Evolutionary conservation across 2,888 invertebrate species (phyloP).

Genomic region (Agyllia agylla): DNA sequence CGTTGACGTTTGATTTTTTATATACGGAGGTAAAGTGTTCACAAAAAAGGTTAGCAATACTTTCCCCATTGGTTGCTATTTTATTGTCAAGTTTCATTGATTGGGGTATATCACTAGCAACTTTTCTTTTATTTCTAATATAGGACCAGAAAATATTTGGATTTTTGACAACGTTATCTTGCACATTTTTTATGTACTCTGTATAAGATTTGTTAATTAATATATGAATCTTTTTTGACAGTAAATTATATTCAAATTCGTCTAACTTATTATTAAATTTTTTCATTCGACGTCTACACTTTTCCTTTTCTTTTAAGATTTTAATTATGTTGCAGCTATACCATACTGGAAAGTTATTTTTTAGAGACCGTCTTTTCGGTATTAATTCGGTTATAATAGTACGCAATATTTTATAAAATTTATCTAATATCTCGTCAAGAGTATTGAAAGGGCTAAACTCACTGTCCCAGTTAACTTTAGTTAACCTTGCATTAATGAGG

Average conservation of each 20-base stretch:
- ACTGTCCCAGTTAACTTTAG: background rate
- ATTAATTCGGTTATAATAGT: slow-evolving; percentile 2
- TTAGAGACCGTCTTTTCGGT: background rate
- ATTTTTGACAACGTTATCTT: slow-evolving; percentile 12
- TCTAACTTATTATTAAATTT: slow-evolving; percentile 18
- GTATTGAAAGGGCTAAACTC: background rate
- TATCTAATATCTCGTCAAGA: background rate
- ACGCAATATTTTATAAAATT: background rate
- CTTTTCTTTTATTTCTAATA: background rate
- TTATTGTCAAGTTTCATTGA: background rate
- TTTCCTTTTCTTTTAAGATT: slow-evolving; percentile 18
- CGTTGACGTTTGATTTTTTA: background rate
- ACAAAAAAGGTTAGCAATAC: slow-evolving; percentile 21
- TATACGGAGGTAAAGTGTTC: background rate
- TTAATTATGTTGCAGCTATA: background rate
- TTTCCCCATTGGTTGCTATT: background rate
- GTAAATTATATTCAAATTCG: slow-evolving; percentile 6
- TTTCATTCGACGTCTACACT: background rate
- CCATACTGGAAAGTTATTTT: slow-evolving; percentile 16
- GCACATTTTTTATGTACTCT: background rate
- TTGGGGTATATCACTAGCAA: slow-evolving; percentile 7
- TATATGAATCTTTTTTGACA: background rate
- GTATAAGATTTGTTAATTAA: background rate
- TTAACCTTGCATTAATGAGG: background rate
- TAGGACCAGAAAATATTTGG: slow-evolving; percentile 18